Conservation (phyloP, 2,888 invertebrate species). For the Hypsopygia costalis region DNA sequence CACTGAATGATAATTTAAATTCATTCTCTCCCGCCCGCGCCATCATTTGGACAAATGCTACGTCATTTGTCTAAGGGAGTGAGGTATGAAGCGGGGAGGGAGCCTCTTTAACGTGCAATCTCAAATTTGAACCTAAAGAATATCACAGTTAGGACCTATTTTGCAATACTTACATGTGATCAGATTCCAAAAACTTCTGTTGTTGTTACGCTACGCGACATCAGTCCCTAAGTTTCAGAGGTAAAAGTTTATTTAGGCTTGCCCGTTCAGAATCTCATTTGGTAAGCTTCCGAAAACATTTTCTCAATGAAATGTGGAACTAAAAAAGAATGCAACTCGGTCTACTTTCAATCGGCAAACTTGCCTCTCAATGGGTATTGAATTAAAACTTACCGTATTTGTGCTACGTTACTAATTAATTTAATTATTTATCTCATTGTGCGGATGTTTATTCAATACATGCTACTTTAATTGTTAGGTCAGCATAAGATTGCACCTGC, state of each 20-base stretch:
- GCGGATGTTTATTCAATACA: slow-evolving; percentile 61
- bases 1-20: slow-evolving; percentile 82
- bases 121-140: slow-evolving; percentile 41
- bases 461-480: slow-evolving; percentile 45
- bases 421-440: slow-evolving; percentile 72
- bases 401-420: slow-evolving; percentile 72
- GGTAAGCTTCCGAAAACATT: slow-evolving; percentile 67
- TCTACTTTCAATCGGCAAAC: slow-evolving; percentile 54
- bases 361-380: slow-evolving; percentile 63
- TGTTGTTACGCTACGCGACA: slow-evolving; percentile 44
- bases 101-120: slow-evolving; percentile 24
- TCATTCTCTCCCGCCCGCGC: slow-evolving; percentile 82
- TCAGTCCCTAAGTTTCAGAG: slow-evolving; percentile 36
- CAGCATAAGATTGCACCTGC: too few relatives aligned
- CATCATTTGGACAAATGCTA: slow-evolving; percentile 82
- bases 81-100: slow-evolving; percentile 49
- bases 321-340: slow-evolving; percentile 51
- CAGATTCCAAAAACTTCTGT: slow-evolving; percentile 69
- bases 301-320: slow-evolving; percentile 61
- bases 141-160: slow-evolving; percentile 33
- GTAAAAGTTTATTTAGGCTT: slow-evolving; percentile 49
- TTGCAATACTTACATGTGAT: slow-evolving; percentile 34
- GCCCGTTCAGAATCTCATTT: slow-evolving; percentile 55
- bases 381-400: slow-evolving; percentile 76
- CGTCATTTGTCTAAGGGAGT: slow-evolving; percentile 77